Conservation (phyloP, 1,140 invertebrate species). For the Lasioglossum baleicum region DNA sequence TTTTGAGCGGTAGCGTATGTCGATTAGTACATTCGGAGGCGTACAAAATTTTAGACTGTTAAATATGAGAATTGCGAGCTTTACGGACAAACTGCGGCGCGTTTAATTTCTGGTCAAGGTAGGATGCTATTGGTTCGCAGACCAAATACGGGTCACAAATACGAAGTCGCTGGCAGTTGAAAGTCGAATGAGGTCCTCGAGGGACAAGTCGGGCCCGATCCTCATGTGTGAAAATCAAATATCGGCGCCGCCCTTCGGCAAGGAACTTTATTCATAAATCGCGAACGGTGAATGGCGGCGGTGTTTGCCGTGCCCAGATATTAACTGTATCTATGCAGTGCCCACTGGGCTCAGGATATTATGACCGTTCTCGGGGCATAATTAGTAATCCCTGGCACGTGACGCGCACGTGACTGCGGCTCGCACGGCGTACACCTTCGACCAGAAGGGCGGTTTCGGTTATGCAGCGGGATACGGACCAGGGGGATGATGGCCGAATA, state of each 20-base stretch:
- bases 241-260: constrained; percentile 61
- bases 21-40: no score
- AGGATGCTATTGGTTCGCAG: background rate
- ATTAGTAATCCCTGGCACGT: constrained; percentile 78
- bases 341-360: constrained; percentile 73
- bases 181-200: background rate
- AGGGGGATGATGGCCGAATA: constrained; percentile 28
- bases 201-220: constrained; percentile 22
- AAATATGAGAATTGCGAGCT: no score
- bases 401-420: constrained; percentile 71
- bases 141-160: background rate
- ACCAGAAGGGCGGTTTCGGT: constrained; percentile 46
- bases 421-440: constrained; percentile 57
- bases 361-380: constrained; percentile 76
- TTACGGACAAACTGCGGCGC: no score
- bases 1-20: no score
- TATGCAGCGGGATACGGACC: background rate
- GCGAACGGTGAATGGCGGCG: constrained; percentile 58
- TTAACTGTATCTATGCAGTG: constrained; percentile 76
- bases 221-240: constrained; percentile 78
- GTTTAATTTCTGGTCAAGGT: no score
- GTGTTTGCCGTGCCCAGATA: constrained; percentile 75
- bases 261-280: constrained; percentile 70
- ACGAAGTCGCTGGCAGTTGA: background rate
- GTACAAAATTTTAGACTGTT: no score